phyloP scores from a whole-genome alignment of 2,797 vertebrate species.

The Pelobates cultripes region DNA sequence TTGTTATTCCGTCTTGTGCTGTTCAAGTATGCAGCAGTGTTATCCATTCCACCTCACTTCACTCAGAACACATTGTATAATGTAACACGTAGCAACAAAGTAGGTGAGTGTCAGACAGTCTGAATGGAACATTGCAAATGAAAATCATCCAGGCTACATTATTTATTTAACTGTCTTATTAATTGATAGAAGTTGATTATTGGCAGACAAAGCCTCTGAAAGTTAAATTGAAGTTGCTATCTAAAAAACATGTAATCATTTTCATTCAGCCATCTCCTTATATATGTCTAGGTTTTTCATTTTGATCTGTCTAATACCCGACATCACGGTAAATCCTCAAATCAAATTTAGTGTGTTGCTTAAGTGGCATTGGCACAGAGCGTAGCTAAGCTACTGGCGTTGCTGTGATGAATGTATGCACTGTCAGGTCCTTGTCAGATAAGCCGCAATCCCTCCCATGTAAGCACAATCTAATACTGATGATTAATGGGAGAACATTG shows the following conservation, averaged over 20 bases:
- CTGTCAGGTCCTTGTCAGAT: conserved; percentile 42
- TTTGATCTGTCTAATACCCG: conserved; percentile 2
- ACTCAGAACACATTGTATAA: neutral
- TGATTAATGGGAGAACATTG: conserved; percentile 38
- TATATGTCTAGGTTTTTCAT: conserved; percentile 1
- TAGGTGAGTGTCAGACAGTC: neutral
- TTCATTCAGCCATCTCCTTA: neutral
- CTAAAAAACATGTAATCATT: too few relatives aligned
- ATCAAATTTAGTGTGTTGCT: neutral
- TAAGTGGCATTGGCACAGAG: neutral
- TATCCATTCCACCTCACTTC: too few relatives aligned
- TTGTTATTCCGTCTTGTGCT: too few relatives aligned
- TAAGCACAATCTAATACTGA: conserved; percentile 14
- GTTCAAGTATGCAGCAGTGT: too few relatives aligned
- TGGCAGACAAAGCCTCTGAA: neutral
- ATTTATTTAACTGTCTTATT: neutral
- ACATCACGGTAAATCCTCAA: neutral
- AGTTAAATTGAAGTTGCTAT: neutral
- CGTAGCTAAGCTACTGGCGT: neutral
- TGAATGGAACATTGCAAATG: neutral
- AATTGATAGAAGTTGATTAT: conserved; percentile 18
- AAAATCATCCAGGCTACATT: too few relatives aligned
- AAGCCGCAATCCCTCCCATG: neutral
- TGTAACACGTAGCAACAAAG: neutral
- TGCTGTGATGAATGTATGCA: conserved; percentile 24